Percentiles rank a stretch among this genome's conserved stretches.
phyloP scores from a whole-genome alignment of 2,797 vertebrate species.

The Carcharodon carcharias region DNA sequence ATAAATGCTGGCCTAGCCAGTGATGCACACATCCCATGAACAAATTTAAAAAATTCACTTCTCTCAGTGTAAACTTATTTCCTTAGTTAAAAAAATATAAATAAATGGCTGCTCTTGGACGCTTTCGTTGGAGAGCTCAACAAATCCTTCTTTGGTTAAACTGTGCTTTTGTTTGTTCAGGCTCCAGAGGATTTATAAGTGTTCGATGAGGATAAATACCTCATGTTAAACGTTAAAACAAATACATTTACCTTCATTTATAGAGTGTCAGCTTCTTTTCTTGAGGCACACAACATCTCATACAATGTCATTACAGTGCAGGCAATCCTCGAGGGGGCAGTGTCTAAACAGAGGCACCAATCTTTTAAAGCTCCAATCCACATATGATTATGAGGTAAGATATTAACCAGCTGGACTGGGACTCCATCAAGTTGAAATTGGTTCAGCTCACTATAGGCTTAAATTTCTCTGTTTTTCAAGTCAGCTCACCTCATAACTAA shows the following conservation, averaged over 20 bases:
- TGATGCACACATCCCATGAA: too few species aligned
- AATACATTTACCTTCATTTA: neutral
- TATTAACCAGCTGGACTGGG: neutral
- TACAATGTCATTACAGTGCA: neutral
- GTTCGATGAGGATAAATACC: neutral
- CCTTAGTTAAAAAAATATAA: neutral
- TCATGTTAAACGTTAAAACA: neutral
- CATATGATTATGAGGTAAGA: constrained; percentile 8
- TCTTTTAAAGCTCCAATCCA: neutral
- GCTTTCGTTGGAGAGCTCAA: neutral
- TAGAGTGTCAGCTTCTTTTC: neutral
- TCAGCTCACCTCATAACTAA: neutral
- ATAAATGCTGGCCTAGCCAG: too few species aligned
- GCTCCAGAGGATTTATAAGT: neutral
- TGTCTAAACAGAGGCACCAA: neutral
- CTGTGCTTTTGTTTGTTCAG: neutral
- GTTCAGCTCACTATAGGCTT: neutral
- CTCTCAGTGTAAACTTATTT: too few species aligned
- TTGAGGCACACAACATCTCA: neutral
- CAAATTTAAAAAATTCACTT: too few species aligned
- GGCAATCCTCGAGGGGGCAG: neutral
- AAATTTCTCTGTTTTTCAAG: neutral
- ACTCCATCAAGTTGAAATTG: neutral
- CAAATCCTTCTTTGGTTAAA: neutral
- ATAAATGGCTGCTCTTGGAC: neutral